phyloP scores from a whole-genome alignment of 2,888 invertebrate genomes.

The Baccha elongata region DNA sequence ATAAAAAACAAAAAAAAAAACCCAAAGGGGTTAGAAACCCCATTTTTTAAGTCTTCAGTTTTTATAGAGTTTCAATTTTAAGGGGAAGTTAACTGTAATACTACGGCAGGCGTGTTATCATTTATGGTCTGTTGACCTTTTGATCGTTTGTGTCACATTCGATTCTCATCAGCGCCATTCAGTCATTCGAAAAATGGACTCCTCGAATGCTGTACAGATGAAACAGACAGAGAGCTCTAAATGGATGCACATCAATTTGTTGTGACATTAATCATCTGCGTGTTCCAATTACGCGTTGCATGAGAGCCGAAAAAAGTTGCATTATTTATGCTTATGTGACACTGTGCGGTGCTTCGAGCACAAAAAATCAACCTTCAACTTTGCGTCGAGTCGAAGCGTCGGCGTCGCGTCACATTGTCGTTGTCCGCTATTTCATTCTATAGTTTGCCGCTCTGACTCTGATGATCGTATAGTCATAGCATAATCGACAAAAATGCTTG shows the following conservation, averaged over 20 bases:
- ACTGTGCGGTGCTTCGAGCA: conserved; percentile 4
- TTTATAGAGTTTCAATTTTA: conserved; percentile 7
- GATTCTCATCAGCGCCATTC: conserved; percentile 66
- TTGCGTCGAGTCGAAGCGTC: conserved; percentile 5
- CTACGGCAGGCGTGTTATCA: neutral
- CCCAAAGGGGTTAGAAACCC: conserved; percentile 59
- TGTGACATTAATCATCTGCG: conserved; percentile 65
- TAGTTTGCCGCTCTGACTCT: too few species aligned
- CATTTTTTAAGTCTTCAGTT: conserved; percentile 30
- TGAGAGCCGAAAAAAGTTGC: conserved; percentile 32
- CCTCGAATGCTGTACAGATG: neutral
- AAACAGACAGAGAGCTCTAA: conserved; percentile 15
- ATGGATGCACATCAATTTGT: conserved; percentile 63
- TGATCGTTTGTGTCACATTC: conserved; percentile 70
- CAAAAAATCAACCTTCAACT: conserved; percentile 36
- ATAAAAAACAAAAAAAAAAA: conserved; percentile 3
- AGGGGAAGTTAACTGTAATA: neutral
- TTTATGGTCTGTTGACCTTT: conserved; percentile 64
- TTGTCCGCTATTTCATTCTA: neutral
- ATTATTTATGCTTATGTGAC: conserved; percentile 43
- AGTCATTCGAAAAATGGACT: conserved; percentile 67
- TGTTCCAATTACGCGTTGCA: conserved; percentile 54
- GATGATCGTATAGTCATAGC: conserved; percentile 6
- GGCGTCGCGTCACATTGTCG: conserved; percentile 8
- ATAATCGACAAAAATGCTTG: neutral